These are phyloP conservation scores for Cydia fagiglandana DNA, from an alignment of 1,140 invertebrate genomes.

Conservation along the genomic window DNA sequence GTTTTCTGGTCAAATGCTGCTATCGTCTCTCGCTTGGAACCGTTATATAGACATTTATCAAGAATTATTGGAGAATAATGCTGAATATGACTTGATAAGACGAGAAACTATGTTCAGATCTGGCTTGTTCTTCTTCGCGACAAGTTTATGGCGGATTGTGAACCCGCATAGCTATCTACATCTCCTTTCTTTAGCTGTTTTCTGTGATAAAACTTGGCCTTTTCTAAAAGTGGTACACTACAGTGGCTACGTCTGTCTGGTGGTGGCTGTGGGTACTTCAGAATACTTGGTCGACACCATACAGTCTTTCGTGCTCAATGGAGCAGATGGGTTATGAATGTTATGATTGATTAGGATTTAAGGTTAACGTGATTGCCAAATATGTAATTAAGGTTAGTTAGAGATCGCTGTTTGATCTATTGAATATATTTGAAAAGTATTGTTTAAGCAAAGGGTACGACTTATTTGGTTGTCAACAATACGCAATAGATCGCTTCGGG, in stretches of 20 bases:
- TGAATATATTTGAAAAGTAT: not conserved
- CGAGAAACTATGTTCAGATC: conserved; percentile 82
- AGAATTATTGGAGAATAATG: conserved; percentile 83
- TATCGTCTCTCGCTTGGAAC: conserved; percentile 89
- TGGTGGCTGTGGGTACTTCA: conserved; percentile 56
- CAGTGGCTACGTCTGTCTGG: conserved; percentile 71
- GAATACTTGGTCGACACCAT: conserved; percentile 63
- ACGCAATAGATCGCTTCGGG: no score
- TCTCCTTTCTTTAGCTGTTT: conserved; percentile 86
- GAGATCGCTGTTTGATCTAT: not conserved
- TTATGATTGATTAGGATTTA: conserved; percentile 34
- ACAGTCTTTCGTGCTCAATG: conserved; percentile 49
- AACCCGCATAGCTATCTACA: conserved; percentile 90
- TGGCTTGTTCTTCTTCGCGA: conserved; percentile 85
- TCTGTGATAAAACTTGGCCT: conserved; percentile 88
- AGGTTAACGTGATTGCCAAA: conserved; percentile 6
- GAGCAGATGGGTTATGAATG: conserved; percentile 38
- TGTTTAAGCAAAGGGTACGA: not conserved
- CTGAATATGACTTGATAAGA: conserved; percentile 77
- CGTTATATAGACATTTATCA: conserved; percentile 89
- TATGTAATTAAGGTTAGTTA: not conserved
- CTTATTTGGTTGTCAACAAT: not conserved
- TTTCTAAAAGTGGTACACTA: conserved; percentile 84
- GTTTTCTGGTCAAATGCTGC: conserved; percentile 84
- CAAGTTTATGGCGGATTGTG: conserved; percentile 87